phyloP scores from a whole-genome alignment of 2,113 vertebrate species.

The Apaloderma vittatum region DNA sequence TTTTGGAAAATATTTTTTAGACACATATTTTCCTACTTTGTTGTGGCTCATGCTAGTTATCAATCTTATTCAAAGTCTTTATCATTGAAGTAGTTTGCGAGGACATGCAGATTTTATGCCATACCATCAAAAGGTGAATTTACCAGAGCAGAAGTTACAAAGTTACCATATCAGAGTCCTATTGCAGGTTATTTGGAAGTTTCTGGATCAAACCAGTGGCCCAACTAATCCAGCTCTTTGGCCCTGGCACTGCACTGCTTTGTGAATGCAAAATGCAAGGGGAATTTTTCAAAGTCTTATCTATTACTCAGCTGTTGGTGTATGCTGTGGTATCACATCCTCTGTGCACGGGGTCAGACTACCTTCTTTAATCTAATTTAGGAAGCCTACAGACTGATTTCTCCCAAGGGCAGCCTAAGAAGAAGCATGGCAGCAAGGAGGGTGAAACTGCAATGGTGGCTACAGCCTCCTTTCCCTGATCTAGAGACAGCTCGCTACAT shows the following conservation, averaged over 20 bases:
- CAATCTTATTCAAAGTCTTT: background rate
- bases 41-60: background rate
- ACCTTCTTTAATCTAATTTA: constrained; percentile 23
- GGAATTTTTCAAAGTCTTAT: background rate
- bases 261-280: background rate
- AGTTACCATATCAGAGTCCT: background rate
- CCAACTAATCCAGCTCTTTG: background rate
- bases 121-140: background rate
- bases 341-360: background rate
- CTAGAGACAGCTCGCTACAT: background rate
- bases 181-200: background rate
- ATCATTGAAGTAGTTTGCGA: background rate
- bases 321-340: background rate
- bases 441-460: background rate
- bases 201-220: background rate
- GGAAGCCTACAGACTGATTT: background rate
- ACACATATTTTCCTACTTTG: background rate
- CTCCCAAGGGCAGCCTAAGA: background rate
- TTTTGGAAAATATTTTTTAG: background rate
- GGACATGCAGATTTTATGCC: background rate
- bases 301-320: background rate
- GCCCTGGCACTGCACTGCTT: background rate
- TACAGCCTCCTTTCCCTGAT: background rate
- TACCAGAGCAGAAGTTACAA: background rate
- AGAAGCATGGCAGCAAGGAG: background rate